Percentiles rank a stretch among this genome's conserved stretches.
Evolutionary conservation across 1,140 invertebrate species (phyloP).

Genomic region (Drosophila melanogaster): Release_6_plus_ISO1_MT NC_004354.4:665001-665500

Average conservation of each 20-base stretch:
- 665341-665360: background rate
- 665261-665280: too few relatives aligned
- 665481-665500: too few relatives aligned
- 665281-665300: too few relatives aligned
- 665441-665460: too few relatives aligned
- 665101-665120: slow-evolving; percentile 27
- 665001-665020: slow-evolving; percentile 27
- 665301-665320: background rate
- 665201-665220: background rate
- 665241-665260: too few relatives aligned
- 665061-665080: slow-evolving; percentile 4
- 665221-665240: background rate
- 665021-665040: slow-evolving; percentile 42
- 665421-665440: too few relatives aligned
- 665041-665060: background rate
- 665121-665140: slow-evolving; percentile 42
- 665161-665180: slow-evolving; percentile 35
- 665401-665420: too few relatives aligned
- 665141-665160: slow-evolving; percentile 22
- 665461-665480: too few relatives aligned
- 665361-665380: slow-evolving; percentile 47
- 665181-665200: slow-evolving; percentile 1
- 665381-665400: too few relatives aligned
- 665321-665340: slow-evolving; percentile 6
- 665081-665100: slow-evolving; percentile 9